Evolutionary conservation across 2,113 vertebrate genomes (phyloP).

Genomic region (Equus przewalskii): DNA sequence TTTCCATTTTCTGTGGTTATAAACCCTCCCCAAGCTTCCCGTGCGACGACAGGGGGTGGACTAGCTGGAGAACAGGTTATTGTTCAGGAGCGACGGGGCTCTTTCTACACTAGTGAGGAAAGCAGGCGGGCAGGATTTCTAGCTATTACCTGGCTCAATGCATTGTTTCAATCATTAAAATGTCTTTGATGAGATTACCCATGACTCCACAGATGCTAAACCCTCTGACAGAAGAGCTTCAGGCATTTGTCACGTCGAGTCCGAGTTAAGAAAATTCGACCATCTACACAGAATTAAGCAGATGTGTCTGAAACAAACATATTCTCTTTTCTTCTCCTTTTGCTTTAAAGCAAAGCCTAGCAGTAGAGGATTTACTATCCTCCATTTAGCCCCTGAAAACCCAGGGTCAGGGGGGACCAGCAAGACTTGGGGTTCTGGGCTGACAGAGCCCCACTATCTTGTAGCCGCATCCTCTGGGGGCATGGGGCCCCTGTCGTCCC

Average conservation of each 20-base stretch:
- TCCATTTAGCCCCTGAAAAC: constrained; percentile 6
- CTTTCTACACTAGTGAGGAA: background rate
- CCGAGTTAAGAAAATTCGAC: background rate
- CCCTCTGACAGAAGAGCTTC: background rate
- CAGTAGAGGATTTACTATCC: background rate
- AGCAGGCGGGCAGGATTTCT: background rate
- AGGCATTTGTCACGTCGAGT: background rate
- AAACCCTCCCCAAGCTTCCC: background rate
- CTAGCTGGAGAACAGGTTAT: background rate
- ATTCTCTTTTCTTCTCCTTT: background rate
- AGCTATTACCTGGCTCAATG: background rate
- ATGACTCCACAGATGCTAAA: background rate
- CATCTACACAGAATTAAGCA: background rate
- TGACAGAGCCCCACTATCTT: background rate
- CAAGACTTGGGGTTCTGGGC: background rate
- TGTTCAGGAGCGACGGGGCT: background rate
- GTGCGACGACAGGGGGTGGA: background rate
- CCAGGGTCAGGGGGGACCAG: background rate
- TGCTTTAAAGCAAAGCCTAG: background rate
- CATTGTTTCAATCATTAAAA: background rate
- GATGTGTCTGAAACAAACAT: background rate
- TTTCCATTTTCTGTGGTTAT: constrained; percentile 20
- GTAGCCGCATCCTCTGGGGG: background rate
- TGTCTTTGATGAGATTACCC: constrained; percentile 40
- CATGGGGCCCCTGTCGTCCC: background rate